Evolutionary conservation across 2,113 vertebrate species (phyloP).

Genomic region (Pygoscelis antarcticus): DNA sequence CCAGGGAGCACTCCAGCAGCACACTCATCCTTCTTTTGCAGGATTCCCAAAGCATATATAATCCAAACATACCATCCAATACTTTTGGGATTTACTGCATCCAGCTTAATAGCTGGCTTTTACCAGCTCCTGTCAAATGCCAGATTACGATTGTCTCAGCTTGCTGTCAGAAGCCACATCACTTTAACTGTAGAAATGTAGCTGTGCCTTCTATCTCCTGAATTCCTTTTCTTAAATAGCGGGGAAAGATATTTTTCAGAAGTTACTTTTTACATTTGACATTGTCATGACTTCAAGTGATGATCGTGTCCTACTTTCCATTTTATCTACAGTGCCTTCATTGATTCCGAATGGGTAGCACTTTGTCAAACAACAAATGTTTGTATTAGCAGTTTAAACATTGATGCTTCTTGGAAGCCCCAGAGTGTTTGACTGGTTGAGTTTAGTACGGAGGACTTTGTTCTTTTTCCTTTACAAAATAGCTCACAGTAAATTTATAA

Average conservation of each 20-base stretch:
- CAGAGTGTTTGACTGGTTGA: background rate
- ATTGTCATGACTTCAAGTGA: background rate
- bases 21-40: background rate
- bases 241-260: background rate
- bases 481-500: background rate
- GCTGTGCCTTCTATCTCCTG: background rate
- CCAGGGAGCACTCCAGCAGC: background rate
- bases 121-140: background rate
- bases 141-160: background rate
- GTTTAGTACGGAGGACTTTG: background rate
- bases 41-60: background rate
- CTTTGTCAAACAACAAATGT: background rate
- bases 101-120: background rate
- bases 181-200: background rate
- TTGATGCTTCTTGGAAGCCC: background rate
- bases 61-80: background rate
- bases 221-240: background rate
- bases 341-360: background rate
- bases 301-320: background rate
- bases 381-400: background rate
- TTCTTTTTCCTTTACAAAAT: background rate
- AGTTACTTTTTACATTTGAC: background rate
- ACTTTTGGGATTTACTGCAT: background rate
- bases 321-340: background rate
- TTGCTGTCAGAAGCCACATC: background rate